phyloP scores from a whole-genome alignment of 2,888 invertebrate species.

The Ectemnius cavifrons region DNA sequence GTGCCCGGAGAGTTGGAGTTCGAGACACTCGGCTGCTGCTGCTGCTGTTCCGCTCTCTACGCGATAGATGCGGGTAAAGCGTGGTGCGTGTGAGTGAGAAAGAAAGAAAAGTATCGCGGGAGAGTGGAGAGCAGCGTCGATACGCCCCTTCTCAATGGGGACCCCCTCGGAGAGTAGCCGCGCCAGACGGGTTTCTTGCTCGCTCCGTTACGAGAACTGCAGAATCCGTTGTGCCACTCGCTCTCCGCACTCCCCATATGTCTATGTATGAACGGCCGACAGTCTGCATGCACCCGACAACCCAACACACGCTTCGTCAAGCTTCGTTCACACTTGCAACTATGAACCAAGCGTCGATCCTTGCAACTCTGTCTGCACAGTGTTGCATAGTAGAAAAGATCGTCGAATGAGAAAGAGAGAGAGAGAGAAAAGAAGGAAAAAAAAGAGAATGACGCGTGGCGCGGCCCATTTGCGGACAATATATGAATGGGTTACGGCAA shows the following conservation, averaged over 20 bases:
- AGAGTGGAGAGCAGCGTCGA: constrained; percentile 21
- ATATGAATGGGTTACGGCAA: no score
- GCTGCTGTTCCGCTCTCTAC: neutral
- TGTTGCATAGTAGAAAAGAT: neutral
- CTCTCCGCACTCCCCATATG: constrained; percentile 3
- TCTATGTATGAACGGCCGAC: neutral
- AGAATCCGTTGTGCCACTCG: constrained; percentile 40
- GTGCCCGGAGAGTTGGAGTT: constrained; percentile 20
- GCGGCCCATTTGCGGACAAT: no score
- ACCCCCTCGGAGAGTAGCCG: constrained; percentile 23
- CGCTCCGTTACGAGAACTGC: constrained; percentile 47
- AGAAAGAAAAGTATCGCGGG: neutral
- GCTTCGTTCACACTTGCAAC: no score
- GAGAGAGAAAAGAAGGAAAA: no score
- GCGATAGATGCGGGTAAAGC: neutral
- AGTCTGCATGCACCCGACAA: neutral
- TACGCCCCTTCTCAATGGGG: constrained; percentile 43
- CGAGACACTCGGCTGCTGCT: constrained; percentile 10
- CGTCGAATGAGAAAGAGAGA: no score
- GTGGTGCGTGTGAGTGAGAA: neutral
- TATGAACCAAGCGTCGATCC: neutral
- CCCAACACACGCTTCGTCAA: no score
- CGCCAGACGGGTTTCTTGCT: constrained; percentile 58
- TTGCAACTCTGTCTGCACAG: neutral
- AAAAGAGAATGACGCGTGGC: no score